A percentile compares a stretch with the other conserved stretches of the same genome.
Conservation (phyloP, 2,113 vertebrate species). For the Cryptotis parvus region DNA sequence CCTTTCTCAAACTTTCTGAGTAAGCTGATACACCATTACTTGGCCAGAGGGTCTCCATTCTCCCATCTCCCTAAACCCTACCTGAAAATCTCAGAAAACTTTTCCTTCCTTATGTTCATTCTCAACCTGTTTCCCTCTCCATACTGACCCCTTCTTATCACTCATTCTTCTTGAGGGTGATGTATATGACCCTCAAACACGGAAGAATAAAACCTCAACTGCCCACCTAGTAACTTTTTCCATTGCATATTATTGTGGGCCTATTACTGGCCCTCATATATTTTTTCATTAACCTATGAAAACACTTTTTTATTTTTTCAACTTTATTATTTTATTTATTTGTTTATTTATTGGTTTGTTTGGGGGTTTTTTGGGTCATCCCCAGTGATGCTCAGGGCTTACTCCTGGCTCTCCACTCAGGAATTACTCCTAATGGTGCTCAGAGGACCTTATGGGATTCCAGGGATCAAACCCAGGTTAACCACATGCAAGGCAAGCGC, state of each 20-base stretch:
- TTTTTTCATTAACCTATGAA: slow-evolving; percentile 56
- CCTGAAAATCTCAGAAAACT: not conserved
- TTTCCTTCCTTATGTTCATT: slow-evolving; percentile 18
- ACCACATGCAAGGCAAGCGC: no score
- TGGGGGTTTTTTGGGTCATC: no score
- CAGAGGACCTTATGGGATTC: no score
- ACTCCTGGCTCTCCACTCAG: no score
- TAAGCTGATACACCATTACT: not conserved
- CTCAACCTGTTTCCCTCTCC: not conserved
- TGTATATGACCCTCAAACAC: slow-evolving; percentile 20
- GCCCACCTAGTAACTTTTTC: not conserved
- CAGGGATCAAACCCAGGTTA: no score
- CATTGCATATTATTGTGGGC: not conserved
- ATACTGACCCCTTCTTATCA: not conserved
- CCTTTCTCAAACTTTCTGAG: slow-evolving; percentile 1
- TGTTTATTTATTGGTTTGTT: no score
- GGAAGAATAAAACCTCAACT: slow-evolving; percentile 24
- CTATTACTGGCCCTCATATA: not conserved
- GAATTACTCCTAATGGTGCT: no score
- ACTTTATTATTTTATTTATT: no score
- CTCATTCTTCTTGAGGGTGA: slow-evolving; percentile 8
- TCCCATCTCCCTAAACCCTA: not conserved
- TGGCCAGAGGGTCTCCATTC: not conserved
- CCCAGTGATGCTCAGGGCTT: no score
- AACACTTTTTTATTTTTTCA: not conserved